These are phyloP conservation scores for Tympanoctomys barrerae DNA, from an alignment of 2,797 vertebrate species.

Conservation along the genomic window DNA sequence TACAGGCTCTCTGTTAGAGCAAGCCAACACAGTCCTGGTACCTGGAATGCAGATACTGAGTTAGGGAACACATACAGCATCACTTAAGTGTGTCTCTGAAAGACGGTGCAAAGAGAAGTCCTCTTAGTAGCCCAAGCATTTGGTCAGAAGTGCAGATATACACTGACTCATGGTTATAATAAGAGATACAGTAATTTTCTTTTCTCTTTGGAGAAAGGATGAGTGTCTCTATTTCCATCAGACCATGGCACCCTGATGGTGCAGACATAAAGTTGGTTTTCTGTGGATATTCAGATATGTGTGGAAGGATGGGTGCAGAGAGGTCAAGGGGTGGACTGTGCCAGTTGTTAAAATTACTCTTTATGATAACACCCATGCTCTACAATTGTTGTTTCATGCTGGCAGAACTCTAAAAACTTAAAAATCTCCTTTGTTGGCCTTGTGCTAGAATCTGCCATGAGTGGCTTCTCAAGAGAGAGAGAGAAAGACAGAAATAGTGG, in stretches of 20 bases:
- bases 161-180: neutral
- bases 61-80: neutral
- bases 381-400: neutral
- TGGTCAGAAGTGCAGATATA: neutral
- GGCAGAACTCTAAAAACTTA: neutral
- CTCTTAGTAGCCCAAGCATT: neutral
- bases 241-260: neutral
- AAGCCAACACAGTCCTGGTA: neutral
- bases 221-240: neutral
- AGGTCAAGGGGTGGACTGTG: neutral
- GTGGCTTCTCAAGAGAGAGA: neutral
- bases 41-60: neutral
- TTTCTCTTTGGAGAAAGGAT: neutral
- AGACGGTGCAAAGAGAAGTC: conserved; percentile 4
- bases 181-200: neutral
- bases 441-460: neutral
- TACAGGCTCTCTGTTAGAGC: neutral
- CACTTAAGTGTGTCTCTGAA: neutral
- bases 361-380: neutral
- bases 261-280: neutral
- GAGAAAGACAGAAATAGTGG: neutral
- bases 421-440: neutral
- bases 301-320: neutral
- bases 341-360: neutral
- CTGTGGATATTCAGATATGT: neutral